A percentile compares a stretch with the other conserved stretches of the same genome.
These are phyloP conservation scores for Tor tambroides DNA, from an alignment of 2,113 vertebrate genomes.

Conservation along the genomic window DNA sequence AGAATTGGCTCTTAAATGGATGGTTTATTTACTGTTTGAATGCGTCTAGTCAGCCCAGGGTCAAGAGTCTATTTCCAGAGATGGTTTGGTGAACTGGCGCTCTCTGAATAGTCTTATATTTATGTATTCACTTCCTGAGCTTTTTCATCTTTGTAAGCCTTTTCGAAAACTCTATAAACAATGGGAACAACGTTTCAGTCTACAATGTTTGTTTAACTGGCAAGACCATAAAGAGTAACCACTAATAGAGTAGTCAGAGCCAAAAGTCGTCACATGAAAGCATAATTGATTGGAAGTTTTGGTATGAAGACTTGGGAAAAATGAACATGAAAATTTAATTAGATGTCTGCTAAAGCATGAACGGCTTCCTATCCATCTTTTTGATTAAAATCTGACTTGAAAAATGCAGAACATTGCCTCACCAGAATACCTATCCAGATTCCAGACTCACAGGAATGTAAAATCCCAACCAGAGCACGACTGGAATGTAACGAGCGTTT, in stretches of 20 bases:
- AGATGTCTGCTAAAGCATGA: background rate
- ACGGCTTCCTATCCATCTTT: background rate
- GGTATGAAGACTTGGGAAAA: background rate
- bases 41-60: background rate
- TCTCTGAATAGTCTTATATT: background rate
- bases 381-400: conserved; percentile 13
- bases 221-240: background rate
- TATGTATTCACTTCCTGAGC: conserved; percentile 18
- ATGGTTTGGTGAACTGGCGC: background rate
- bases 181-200: background rate
- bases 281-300: background rate
- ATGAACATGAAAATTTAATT: background rate
- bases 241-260: background rate
- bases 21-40: conserved; percentile 26
- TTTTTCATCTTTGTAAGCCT: conserved; percentile 6
- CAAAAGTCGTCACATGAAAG: background rate
- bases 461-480: background rate
- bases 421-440: background rate
- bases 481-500: conserved; percentile 24
- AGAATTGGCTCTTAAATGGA: conserved; percentile 3
- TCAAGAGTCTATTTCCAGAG: conserved; percentile 23
- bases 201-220: background rate
- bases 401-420: background rate
- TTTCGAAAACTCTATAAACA: conserved; percentile 3
- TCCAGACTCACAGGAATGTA: background rate